These are phyloP conservation scores for Lydus trimaculatus DNA, from an alignment of 2,888 invertebrate genomes.

Conservation along the genomic window DNA sequence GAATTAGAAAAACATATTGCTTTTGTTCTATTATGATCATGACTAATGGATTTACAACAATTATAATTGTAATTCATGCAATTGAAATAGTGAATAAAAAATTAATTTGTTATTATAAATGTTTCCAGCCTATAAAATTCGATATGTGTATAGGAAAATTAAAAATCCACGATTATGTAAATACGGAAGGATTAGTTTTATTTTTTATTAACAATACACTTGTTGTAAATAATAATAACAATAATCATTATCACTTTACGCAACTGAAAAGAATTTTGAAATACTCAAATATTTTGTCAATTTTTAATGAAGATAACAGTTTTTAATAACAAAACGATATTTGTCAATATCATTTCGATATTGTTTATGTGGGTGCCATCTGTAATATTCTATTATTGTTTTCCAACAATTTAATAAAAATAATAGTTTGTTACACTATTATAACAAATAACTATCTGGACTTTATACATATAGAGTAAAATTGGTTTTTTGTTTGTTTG, in stretches of 20 bases:
- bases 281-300: neutral
- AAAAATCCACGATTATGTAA: neutral
- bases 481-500: too few species aligned
- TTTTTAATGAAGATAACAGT: neutral
- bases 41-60: neutral
- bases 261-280: neutral
- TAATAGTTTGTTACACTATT: neutral
- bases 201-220: neutral
- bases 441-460: neutral
- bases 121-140: neutral
- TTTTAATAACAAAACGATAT: neutral
- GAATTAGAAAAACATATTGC: too few species aligned
- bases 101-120: neutral
- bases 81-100: neutral
- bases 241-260: neutral
- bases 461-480: too few species aligned
- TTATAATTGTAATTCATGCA: neutral
- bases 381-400: neutral
- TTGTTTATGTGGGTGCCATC: neutral
- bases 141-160: too few species aligned
- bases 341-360: neutral
- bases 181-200: neutral
- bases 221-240: neutral
- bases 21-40: neutral
- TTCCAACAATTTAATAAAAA: neutral